Evolutionary conservation across 92 coral and sea anemone genomes (phyloP), one percentile per base, ranked within the genome.

Genomic region (Palythoa heliodiscus): DNA sequence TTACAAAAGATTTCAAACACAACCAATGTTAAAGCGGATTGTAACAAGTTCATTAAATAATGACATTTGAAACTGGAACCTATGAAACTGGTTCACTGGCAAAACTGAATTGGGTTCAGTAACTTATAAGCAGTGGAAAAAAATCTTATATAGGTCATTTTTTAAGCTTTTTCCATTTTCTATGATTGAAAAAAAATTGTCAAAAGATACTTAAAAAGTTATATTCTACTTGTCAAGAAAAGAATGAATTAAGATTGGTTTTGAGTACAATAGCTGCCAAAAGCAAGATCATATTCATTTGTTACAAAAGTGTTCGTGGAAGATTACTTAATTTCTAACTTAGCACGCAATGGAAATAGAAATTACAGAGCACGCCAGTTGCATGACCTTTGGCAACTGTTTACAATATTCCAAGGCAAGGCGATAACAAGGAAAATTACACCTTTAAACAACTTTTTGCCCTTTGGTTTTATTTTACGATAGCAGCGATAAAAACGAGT

Each of bases 371-470:
- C 7, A 55, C 47, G 58, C 39, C 39, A 5, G 79, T 80, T 80
- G 84, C 84, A 80, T 80, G 84, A 80, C 63, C 61, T 40, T 11
- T 25, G 43, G 60, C 20, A 66, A 80, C 70, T 80, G 84, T 80
- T 80, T 80, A 80, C 74, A 66, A 76, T 7, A 22, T 24, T 80
- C 35, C 74, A 80, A 66, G 61, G 60, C 84, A 24, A 23, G 72
- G 73, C 60, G 63, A 40, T 22, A 20, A 63, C 57, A 78, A 0
- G 73, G 74, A 61, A 80, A 80, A 58, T 80, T 23, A 40, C 38
- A 78, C 38, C 70, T 77, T 77, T 77, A 77, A 77, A 77, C 70
- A 78, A 48, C 61, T 39, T 22, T n/a, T 8, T 43, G 50, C 16
- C 53, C 71, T 39, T 39, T 61, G 83, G n/a, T 52, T 58, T 60